Evolutionary conservation across 2,888 invertebrate species (phyloP).

Genomic region (Unio pictorum): DNA sequence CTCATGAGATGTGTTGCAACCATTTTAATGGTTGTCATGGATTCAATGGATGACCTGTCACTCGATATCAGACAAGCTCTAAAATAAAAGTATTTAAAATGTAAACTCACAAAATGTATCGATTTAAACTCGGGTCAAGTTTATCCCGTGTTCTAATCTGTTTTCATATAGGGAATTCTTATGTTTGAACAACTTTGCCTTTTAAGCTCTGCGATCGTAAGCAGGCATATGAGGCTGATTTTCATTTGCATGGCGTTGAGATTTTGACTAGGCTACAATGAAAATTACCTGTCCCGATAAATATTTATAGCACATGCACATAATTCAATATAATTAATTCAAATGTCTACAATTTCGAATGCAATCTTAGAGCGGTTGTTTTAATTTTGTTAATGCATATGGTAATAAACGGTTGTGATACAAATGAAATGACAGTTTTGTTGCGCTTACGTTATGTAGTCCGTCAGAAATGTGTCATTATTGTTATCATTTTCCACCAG

Average conservation of each 20-base stretch:
- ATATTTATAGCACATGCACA: not conserved
- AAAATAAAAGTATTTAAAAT: not conserved
- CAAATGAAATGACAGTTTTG: not conserved
- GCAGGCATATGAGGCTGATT: too few relatives aligned
- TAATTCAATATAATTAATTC: not conserved
- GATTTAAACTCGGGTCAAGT: not conserved
- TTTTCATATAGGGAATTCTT: too few relatives aligned
- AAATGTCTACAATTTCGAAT: not conserved
- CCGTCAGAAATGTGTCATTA: slow-evolving; percentile 22
- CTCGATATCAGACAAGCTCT: slow-evolving; percentile 29
- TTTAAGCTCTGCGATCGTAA: too few relatives aligned
- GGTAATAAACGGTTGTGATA: not conserved
- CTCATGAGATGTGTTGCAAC: slow-evolving; percentile 41
- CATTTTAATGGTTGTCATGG: slow-evolving; percentile 32
- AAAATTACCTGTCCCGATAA: too few relatives aligned
- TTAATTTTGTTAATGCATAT: not conserved
- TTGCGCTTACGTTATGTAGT: slow-evolving; percentile 31
- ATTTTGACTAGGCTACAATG: too few relatives aligned
- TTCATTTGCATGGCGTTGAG: too few relatives aligned
- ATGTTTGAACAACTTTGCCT: too few relatives aligned
- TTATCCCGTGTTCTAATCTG: too few relatives aligned
- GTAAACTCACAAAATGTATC: not conserved
- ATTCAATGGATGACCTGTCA: slow-evolving; percentile 13
- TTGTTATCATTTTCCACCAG: slow-evolving; percentile 40
- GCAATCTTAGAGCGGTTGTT: not conserved